Base-by-base conservation (phyloP, 2,888 invertebrate species). In the Drosophila nr. medialis region DNA sequence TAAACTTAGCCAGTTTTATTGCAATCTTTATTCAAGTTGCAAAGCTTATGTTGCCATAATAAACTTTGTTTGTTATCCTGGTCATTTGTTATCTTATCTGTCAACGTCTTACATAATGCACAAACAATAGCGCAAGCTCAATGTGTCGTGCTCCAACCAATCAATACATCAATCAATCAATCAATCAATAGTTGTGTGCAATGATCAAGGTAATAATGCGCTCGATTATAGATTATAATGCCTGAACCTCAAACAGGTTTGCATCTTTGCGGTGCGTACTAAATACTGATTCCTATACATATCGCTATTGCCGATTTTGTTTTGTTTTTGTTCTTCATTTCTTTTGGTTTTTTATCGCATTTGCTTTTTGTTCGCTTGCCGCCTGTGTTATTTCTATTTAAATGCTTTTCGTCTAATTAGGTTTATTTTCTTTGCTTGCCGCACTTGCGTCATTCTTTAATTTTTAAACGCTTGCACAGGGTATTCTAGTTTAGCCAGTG, bases 401-500 rank as follows among this genome's bases (percentile, higher is more conserved):
- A 72, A 59, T 65, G 64, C 53, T 69, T 69, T 74, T 64, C 53
- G 64, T 58, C 61, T 64, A 69, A 74, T 74, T 74, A 74, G 74
- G 61, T 64, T 75, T 24, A 38, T 67, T 67, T 53, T 77, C 55
- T 60, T 50, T 36, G 34, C 50, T 36, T 64, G 49, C 45, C 53
- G 38, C 63, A 53, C 76, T 76, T 79, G 69, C 76, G 80, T 79
- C 79, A 79, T 79, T 76, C 63, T 70, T 80, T 76, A 63, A 78
- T 72, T 76, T 69, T 67, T n/a, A 51, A 62, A 48, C 48, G 48
- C 61, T 49, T 40, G 50, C 45, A 38, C 51, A 34, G 61, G 32
- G 54, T 55, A 55, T 70, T 38, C 51, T 11, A 29, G 13, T 55
- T 50, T n/a, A 21, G 32, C 0, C 21, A 30, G 11, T 6, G 1